Evolutionary conservation across 2,113 vertebrate species (phyloP).

Genomic region (Thalassoma bifasciatum): DNA sequence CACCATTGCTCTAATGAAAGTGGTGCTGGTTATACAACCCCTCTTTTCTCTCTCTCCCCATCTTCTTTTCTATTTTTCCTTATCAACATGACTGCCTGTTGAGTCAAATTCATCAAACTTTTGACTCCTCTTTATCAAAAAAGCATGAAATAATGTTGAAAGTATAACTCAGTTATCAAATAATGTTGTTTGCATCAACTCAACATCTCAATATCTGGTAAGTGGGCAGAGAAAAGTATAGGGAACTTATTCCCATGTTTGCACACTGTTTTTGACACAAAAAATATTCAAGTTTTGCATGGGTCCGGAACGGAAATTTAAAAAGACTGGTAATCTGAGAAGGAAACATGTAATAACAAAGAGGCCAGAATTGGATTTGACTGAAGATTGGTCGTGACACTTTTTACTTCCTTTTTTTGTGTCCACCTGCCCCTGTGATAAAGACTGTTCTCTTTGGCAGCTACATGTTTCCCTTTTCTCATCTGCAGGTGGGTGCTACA

Average conservation of each 20-base stretch:
- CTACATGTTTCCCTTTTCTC: not conserved
- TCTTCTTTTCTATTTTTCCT: not conserved
- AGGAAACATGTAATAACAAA: too few species aligned
- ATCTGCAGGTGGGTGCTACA: not conserved
- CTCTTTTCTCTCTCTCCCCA: not conserved
- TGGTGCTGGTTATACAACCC: conserved; percentile 22
- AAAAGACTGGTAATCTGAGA: too few species aligned
- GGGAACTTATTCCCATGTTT: too few species aligned
- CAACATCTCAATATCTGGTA: too few species aligned
- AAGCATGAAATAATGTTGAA: conserved; percentile 18
- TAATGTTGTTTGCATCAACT: conserved; percentile 11
- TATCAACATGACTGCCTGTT: conserved; percentile 14
- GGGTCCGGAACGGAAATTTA: too few species aligned
- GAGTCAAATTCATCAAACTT: conserved; percentile 32
- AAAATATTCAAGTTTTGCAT: too few species aligned
- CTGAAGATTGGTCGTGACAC: too few species aligned
- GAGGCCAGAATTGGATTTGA: too few species aligned
- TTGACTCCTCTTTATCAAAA: conserved; percentile 34
- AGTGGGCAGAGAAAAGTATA: too few species aligned
- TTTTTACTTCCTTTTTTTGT: too few species aligned
- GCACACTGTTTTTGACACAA: too few species aligned
- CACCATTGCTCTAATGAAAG: conserved; percentile 35
- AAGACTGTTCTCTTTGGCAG: not conserved
- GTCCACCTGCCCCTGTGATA: too few species aligned
- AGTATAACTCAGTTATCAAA: conserved; percentile 19